A percentile compares a stretch with the other conserved stretches of the same genome.
Conservation (phyloP, 2,888 invertebrate genomes). For the Anorthoa munda region DNA sequence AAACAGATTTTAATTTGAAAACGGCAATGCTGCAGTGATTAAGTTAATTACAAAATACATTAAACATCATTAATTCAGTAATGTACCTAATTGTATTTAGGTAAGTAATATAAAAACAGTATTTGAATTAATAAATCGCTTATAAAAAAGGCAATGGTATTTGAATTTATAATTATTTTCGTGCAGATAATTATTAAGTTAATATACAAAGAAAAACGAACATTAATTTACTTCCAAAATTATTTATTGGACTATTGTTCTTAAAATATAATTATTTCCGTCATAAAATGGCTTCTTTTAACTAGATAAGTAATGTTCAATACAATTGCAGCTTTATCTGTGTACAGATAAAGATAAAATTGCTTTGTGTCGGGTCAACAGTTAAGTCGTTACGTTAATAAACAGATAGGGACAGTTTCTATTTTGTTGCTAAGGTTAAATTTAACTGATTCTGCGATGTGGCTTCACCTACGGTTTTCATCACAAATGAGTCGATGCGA, state of each 20-base stretch:
- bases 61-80: neutral
- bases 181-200: neutral
- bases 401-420: constrained; percentile 41
- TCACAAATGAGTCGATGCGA: neutral
- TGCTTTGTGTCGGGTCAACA: constrained; percentile 14
- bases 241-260: constrained; percentile 11
- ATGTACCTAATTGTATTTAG: neutral
- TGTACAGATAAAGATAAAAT: constrained; percentile 22
- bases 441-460: constrained; percentile 20
- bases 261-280: constrained; percentile 31
- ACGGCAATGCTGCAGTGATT: constrained; percentile 8
- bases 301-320: constrained; percentile 8
- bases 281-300: neutral
- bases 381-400: constrained; percentile 33
- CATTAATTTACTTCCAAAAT: constrained; percentile 5
- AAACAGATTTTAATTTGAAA: neutral
- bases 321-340: constrained; percentile 13
- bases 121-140: constrained; percentile 5
- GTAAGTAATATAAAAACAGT: constrained; percentile 12
- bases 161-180: constrained; percentile 2
- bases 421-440: constrained; percentile 52
- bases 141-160: neutral
- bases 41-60: constrained; percentile 28
- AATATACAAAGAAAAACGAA: constrained; percentile 19
- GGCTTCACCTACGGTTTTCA: constrained; percentile 23